A percentile compares a stretch with the other conserved stretches of the same genome.
phyloP scores from a whole-genome alignment of 2,113 vertebrate genomes.

The Nymphicus hollandicus region DNA sequence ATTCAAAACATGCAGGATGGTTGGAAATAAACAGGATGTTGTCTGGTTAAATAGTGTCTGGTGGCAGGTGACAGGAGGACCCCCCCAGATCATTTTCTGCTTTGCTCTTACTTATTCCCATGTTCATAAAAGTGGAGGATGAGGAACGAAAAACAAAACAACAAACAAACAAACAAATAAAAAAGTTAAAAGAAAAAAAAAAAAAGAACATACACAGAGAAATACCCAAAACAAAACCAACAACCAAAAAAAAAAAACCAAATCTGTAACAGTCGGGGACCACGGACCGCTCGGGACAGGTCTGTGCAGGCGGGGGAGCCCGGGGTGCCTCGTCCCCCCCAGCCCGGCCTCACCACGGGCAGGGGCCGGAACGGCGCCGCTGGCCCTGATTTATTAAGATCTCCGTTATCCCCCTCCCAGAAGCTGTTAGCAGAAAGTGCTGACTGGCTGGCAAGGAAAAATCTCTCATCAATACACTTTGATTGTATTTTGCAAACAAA shows the following conservation, averaged over 20 bases:
- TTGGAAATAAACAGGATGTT: neutral
- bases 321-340: neutral
- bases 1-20: neutral
- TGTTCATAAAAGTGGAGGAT: rapidly evolving
- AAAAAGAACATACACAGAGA: neutral
- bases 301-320: neutral
- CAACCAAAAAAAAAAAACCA: rapidly evolving
- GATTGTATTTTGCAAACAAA: constrained; percentile 82
- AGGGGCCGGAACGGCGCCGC: neutral
- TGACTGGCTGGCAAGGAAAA: constrained; percentile 75
- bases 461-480: constrained; percentile 79
- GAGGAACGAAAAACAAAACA: neutral
- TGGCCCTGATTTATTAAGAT: constrained; percentile 65
- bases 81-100: rapidly evolving
- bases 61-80: neutral
- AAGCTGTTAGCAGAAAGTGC: constrained; percentile 80
- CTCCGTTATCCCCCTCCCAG: neutral
- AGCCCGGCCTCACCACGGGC: constrained; percentile 20
- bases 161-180: neutral
- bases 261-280: neutral
- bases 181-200: too few species aligned
- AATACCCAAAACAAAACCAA: neutral
- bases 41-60: neutral
- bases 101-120: neutral
- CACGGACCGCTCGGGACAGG: rapidly evolving